These are phyloP conservation scores for Tethea ocularis DNA, from an alignment of 2,888 invertebrate genomes.

Conservation along the genomic window DNA sequence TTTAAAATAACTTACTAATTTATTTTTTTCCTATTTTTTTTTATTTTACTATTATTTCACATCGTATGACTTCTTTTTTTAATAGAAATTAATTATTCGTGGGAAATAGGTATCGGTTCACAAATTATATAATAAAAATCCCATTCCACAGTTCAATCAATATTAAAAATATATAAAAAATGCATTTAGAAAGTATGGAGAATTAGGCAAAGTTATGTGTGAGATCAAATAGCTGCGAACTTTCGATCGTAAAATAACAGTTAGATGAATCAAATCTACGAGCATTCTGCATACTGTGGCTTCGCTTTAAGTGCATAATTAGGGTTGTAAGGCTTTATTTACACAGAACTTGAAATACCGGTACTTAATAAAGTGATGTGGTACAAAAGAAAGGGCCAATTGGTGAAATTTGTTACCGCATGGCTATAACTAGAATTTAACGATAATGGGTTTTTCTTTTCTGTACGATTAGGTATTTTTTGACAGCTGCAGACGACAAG, in stretches of 20 bases:
- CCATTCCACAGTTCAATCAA: neutral
- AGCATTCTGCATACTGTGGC: neutral
- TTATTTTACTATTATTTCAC: no score
- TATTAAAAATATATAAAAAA: constrained; percentile 6
- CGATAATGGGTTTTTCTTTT: no score
- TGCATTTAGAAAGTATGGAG: constrained; percentile 1
- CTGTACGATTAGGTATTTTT: neutral
- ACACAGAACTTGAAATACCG: neutral
- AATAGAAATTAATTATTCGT: no score
- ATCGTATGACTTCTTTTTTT: no score
- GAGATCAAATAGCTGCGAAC: neutral
- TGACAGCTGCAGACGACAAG: neutral
- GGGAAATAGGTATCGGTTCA: neutral
- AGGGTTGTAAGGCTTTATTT: neutral
- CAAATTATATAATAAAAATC: neutral
- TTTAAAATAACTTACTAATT: no score
- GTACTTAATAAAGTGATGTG: neutral
- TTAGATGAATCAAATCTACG: neutral
- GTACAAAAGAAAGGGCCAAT: neutral
- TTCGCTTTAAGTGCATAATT: neutral
- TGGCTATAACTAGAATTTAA: no score
- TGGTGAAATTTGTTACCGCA: no score
- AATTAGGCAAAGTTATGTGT: neutral
- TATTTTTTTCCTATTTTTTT: no score
- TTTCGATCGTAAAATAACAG: constrained; percentile 2